These are phyloP conservation scores for Falco cherrug DNA, from an alignment of 2,797 vertebrate genomes.

Conservation along the genomic window DNA sequence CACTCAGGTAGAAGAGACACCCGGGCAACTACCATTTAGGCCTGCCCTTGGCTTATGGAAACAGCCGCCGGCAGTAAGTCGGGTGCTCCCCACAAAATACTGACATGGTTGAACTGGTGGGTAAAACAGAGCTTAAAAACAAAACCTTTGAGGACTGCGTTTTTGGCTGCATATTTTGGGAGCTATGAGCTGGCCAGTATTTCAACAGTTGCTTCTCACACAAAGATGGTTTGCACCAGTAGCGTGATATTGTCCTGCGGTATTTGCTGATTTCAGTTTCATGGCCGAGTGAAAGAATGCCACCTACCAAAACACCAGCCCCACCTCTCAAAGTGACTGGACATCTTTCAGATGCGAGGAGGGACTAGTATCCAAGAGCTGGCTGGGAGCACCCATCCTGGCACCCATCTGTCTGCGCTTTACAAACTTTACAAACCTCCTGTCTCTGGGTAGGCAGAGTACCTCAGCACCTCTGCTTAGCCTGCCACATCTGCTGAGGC, in stretches of 20 bases:
- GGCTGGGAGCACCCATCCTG: neutral
- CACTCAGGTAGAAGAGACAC: neutral
- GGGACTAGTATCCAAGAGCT: neutral
- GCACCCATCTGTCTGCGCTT: neutral
- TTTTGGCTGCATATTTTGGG: neutral
- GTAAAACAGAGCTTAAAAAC: neutral
- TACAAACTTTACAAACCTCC: neutral
- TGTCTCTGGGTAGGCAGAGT: too few species aligned
- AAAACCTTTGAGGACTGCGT: neutral
- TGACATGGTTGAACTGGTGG: neutral
- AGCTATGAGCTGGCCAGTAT: neutral
- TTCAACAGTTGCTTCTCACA: neutral
- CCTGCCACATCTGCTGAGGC: neutral
- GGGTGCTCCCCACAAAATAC: fast-evolving
- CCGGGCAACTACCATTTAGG: neutral
- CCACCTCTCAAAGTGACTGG: neutral
- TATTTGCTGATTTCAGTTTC: neutral
- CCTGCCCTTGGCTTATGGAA: neutral
- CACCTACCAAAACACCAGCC: neutral
- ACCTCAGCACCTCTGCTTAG: neutral
- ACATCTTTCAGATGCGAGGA: neutral
- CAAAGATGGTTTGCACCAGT: neutral
- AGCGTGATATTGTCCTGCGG: neutral
- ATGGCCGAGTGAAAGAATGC: neutral
- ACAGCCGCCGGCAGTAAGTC: neutral